Base-by-base conservation (phyloP, 2,888 invertebrate genomes). In the Agrochola lota region DNA sequence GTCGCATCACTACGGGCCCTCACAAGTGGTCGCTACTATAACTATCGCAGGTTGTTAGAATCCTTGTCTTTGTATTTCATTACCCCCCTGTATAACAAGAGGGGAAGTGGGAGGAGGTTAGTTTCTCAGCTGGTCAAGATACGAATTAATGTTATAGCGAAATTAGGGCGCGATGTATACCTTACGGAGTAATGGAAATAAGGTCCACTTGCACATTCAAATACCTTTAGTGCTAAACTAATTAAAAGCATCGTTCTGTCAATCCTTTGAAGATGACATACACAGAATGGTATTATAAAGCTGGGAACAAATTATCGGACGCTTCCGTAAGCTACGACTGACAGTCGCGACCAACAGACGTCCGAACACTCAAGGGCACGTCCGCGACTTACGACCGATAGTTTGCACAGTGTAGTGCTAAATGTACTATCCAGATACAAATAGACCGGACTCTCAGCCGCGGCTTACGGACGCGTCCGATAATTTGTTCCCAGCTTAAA, bases 1-100 rank as follows among this genome's bases (percentile, higher is more conserved):
- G 90, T 91, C 91, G 83, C 92, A 90, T 91, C 93, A 92, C 92
- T 93, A 92, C 69, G 88, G 82, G 87, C 81, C 93, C 94, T 87
- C 93, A 93, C 93, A 92, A 91, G 93, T 90, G 88, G 88, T 81
- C 78, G 91, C 90, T 89, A 91, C 91, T 87, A 86, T 72, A 74
- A 86, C 83, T 86, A 85, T 85, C 83, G 80, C 79, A 80, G 80
- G 79, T 89, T 86, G 87, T 86, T 87, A 87, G 82, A 84, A 84
- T 81, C 69, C 75, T 77, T 82, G 86, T 80, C 82, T 83, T 80
- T 85, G 85, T 80, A 89, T 89, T 87, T 85, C 86, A 89, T 89
- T 88, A 89, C 83, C 76, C 80, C 78, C 68, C 64, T 68, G n/a
- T 30, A 59, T 76, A 78, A 83, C 68, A 68, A 68, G 75, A 55